A percentile compares a stretch with the other conserved stretches of the same genome.
Conservation (phyloP, 2,888 invertebrate species). For the Cryptophagus acutangulus region DNA sequence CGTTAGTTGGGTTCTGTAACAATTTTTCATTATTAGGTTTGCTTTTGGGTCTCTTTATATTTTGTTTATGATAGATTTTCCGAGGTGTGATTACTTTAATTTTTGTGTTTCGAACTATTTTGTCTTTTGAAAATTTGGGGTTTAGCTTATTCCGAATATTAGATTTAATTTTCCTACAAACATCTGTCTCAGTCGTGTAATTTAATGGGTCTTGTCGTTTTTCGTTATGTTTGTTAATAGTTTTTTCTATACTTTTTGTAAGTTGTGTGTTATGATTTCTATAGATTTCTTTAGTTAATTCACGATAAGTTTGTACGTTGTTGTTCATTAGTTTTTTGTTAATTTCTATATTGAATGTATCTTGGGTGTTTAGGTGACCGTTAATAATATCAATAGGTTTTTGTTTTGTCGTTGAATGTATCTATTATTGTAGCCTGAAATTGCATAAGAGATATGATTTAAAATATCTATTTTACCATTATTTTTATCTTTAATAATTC, state of each 20-base stretch:
- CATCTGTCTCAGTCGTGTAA: conserved; percentile 1
- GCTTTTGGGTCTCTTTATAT: neutral
- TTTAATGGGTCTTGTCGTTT: too few relatives aligned
- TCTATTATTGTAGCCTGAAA: conserved; percentile 16
- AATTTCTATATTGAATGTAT: conserved; percentile 14
- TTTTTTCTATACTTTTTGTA: conserved; percentile 12
- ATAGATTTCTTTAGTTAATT: too few relatives aligned
- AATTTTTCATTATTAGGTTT: neutral
- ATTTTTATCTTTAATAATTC: conserved; percentile 2
- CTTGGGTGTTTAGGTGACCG: conserved; percentile 10
- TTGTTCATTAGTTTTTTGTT: conserved; percentile 11
- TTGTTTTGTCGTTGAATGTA: too few relatives aligned
- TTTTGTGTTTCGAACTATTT: neutral
- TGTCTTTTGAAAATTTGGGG: neutral
- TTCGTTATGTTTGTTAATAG: conserved; percentile 10
- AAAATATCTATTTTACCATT: too few relatives aligned
- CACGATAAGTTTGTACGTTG: conserved; percentile 12
- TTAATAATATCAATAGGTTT: too few relatives aligned
- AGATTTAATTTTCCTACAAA: neutral
- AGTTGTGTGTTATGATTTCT: too few relatives aligned
- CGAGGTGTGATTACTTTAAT: too few relatives aligned
- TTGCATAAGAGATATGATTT: too few relatives aligned
- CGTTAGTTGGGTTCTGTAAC: neutral
- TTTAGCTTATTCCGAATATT: too few relatives aligned
- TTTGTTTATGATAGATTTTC: too few relatives aligned